phyloP scores from a whole-genome alignment of 2,888 invertebrate genomes.

The Ectobius pallidus region DNA sequence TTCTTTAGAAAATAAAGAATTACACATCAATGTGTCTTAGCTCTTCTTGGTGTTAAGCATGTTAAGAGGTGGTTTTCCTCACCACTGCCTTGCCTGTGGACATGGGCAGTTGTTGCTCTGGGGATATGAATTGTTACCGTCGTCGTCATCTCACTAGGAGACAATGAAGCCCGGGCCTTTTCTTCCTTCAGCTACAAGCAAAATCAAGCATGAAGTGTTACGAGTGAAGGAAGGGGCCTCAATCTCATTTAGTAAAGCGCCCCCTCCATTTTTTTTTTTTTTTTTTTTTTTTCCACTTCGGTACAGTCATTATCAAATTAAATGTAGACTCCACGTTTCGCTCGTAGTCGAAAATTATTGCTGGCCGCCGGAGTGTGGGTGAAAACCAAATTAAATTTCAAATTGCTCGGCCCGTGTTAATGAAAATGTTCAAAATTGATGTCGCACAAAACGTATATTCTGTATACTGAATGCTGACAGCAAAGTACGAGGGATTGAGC shows the following conservation, averaged over 20 bases:
- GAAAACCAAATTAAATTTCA: constrained; percentile 17
- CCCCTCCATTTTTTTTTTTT: constrained; percentile 15
- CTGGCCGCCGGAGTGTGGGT: background rate
- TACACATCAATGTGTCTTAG: too few species aligned
- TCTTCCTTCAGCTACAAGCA: constrained; percentile 23
- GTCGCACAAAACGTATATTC: background rate
- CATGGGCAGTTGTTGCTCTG: background rate
- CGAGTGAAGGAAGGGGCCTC: constrained; percentile 30
- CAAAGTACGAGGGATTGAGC: too few species aligned
- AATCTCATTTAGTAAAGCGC: constrained; percentile 36
- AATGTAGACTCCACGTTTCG: background rate
- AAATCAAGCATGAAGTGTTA: constrained; percentile 42
- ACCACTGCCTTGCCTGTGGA: too few species aligned
- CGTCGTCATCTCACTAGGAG: constrained; percentile 17
- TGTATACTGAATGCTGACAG: too few species aligned
- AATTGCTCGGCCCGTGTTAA: constrained; percentile 6
- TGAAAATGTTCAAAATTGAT: background rate
- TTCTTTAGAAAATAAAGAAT: too few species aligned
- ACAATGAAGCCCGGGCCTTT: constrained; percentile 19
- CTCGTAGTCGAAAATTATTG: constrained; percentile 14
- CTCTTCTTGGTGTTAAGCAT: too few species aligned
- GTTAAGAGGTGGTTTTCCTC: too few species aligned
- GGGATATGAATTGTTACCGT: background rate
- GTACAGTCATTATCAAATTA: constrained; percentile 29
- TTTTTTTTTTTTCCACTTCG: constrained; percentile 6